Evolutionary conservation across 2,888 invertebrate species (phyloP).

Genomic region (Athalia cordata): DNA sequence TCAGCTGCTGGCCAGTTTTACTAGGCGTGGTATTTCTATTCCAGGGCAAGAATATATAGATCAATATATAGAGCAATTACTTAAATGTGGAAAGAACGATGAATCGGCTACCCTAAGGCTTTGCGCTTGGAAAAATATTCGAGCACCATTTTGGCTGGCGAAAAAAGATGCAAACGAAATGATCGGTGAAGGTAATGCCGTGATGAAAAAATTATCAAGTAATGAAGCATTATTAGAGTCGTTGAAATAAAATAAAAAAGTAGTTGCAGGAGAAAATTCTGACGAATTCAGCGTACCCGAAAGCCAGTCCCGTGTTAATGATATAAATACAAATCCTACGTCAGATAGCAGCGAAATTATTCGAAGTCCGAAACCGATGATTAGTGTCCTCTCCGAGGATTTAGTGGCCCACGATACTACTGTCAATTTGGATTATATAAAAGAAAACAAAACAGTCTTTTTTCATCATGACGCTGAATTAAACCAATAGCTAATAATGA

Average conservation of each 20-base stretch:
- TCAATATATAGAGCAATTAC: slow-evolving; percentile 72
- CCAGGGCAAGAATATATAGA: slow-evolving; percentile 76
- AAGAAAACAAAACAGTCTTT: neutral
- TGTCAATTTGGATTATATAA: neutral
- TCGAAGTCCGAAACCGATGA: neutral
- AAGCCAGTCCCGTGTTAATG: neutral
- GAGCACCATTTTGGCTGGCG: slow-evolving; percentile 73
- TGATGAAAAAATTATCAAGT: neutral
- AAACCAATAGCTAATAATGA: no score
- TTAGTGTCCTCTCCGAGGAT: neutral
- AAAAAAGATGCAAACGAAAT: slow-evolving; percentile 47
- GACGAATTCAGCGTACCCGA: neutral
- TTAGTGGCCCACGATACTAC: neutral
- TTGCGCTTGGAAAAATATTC: slow-evolving; percentile 75
- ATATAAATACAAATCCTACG: neutral
- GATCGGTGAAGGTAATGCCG: neutral
- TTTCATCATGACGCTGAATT: neutral
- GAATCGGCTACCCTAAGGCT: slow-evolving; percentile 71
- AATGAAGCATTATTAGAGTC: no score
- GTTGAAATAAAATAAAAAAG: no score
- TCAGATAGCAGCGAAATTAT: neutral
- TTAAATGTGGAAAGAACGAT: slow-evolving; percentile 68
- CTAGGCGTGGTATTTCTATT: neutral
- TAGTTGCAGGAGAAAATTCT: no score
- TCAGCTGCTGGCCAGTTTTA: neutral